Percentiles rank a stretch among this genome's conserved stretches.
phyloP scores from a whole-genome alignment of 1,140 invertebrate species.

The Zaprionus gabonicus region DNA sequence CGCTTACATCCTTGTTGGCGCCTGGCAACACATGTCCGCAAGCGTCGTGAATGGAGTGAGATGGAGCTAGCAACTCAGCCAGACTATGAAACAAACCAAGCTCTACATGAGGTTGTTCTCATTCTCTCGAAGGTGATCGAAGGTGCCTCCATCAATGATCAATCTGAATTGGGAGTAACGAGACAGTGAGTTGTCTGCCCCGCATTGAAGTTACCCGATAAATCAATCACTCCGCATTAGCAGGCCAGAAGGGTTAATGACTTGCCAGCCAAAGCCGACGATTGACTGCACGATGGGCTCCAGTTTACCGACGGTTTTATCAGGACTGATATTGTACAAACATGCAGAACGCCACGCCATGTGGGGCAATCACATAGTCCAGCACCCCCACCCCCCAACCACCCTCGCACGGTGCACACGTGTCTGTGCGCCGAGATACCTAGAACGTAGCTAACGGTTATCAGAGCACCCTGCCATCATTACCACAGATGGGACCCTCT shows the following conservation, averaged over 20 bases:
- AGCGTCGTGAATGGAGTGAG: not conserved
- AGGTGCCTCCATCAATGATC: not conserved
- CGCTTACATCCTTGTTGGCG: conserved; percentile 9
- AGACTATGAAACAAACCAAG: not conserved
- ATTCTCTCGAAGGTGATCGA: not conserved
- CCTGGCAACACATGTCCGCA: conserved; percentile 13
- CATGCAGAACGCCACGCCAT: not conserved
- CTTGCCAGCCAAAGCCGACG: conserved; percentile 42
- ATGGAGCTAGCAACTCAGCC: not conserved
- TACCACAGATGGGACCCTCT: conserved; percentile 60
- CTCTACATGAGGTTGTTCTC: not conserved
- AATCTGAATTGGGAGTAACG: not conserved
- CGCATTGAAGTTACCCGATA: conserved; percentile 12
- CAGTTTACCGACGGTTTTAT: conserved; percentile 38
- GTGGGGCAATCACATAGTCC: conserved; percentile 4
- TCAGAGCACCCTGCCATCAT: conserved; percentile 51
- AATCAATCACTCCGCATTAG: conserved; percentile 61
- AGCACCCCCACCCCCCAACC: not conserved
- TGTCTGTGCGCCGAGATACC: conserved; percentile 17
- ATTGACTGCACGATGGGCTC: conserved; percentile 41
- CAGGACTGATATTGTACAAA: conserved; percentile 36
- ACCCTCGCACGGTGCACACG: conserved; percentile 10
- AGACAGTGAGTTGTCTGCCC: not conserved
- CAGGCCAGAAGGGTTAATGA: conserved; percentile 51
- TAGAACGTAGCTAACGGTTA: conserved; percentile 40